Percentiles rank a stretch among this genome's conserved stretches.
Evolutionary conservation across 2,113 vertebrate species (phyloP).

Genomic region (Epinephelus lanceolatus): DNA sequence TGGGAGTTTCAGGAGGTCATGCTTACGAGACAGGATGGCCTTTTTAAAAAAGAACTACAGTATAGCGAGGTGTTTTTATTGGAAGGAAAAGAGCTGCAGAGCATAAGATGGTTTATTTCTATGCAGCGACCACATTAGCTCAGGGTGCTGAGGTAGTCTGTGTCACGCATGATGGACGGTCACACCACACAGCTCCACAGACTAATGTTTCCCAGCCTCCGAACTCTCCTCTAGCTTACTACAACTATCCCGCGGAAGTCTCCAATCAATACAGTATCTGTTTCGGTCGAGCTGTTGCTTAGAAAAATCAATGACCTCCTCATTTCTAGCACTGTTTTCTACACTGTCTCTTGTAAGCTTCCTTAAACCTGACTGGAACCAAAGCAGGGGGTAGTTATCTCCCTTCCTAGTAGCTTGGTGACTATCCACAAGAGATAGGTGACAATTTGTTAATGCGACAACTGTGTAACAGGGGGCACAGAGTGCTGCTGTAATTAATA

Average conservation of each 20-base stretch:
- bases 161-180: constrained; percentile 64
- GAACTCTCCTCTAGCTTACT: constrained; percentile 12
- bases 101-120: constrained; percentile 53
- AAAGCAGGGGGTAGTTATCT: constrained; percentile 29
- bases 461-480: constrained; percentile 35
- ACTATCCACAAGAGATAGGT: constrained; percentile 37
- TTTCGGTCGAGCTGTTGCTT: constrained; percentile 57
- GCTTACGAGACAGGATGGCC: neutral
- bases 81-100: constrained; percentile 19
- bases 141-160: constrained; percentile 56
- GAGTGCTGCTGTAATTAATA: constrained; percentile 69
- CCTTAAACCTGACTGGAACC: constrained; percentile 49
- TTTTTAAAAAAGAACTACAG: neutral
- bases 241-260: constrained; percentile 62
- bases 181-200: constrained; percentile 28
- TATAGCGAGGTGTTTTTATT: constrained; percentile 15
- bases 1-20: constrained; percentile 4
- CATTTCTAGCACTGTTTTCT: constrained; percentile 62
- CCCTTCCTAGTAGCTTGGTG: constrained; percentile 13
- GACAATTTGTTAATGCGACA: constrained; percentile 61
- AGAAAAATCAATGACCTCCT: constrained; percentile 72
- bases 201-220: constrained; percentile 30
- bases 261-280: constrained; percentile 72
- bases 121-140: constrained; percentile 58
- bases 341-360: constrained; percentile 58